Base-by-base conservation (phyloP, 2,888 invertebrate species). In the Campoplex nolae region DNA sequence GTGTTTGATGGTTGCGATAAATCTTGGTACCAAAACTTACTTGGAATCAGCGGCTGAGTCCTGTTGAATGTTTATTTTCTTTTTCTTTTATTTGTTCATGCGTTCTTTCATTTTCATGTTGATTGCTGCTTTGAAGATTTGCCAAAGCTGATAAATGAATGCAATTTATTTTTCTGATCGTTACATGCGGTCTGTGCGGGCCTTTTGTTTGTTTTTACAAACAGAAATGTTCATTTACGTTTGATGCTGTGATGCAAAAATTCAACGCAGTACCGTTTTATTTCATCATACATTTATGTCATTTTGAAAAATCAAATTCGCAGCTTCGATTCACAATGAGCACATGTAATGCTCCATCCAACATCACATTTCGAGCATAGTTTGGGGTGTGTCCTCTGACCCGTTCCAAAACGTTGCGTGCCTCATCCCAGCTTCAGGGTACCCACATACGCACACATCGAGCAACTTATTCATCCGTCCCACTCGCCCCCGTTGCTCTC, bases 331-430 rank as follows among this genome's bases (percentile, higher is more conserved):
- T 65, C 58, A 65, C 42, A n/a, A 74, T 38, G 74, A 83, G 68
- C 56, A 23, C 23, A 38, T 75, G 85, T 74, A 45, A 70, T 38
- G 58, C 68, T 78, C 74, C 58, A 70, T 68, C 83, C 79, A 83
- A 74, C 75, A 23, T 83, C 70, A 54, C 74, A 74, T 85, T 74
- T 83, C 74, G 67, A 79, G 80, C 83, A 89, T 90, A 90, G 83
- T 88, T 83, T 88, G 84, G 89, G 90, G 90, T 91, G 91, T 90
- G 91, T 92, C 91, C 92, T 91, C 88, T 91, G 90, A 92, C 92
- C 91, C 89, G 90, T 85, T 90, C 90, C 82, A 87, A 81, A 88
- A 85, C 88, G 89, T 90, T 90, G 90, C 89, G 75, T 89, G 88
- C 88, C 84, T 85, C 62, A 4, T 62, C 82, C 77, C 85, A 85